A percentile compares a stretch with the other conserved stretches of the same genome.
phyloP scores from a whole-genome alignment of 2,113 vertebrate species.

The Ochotona princeps region DNA sequence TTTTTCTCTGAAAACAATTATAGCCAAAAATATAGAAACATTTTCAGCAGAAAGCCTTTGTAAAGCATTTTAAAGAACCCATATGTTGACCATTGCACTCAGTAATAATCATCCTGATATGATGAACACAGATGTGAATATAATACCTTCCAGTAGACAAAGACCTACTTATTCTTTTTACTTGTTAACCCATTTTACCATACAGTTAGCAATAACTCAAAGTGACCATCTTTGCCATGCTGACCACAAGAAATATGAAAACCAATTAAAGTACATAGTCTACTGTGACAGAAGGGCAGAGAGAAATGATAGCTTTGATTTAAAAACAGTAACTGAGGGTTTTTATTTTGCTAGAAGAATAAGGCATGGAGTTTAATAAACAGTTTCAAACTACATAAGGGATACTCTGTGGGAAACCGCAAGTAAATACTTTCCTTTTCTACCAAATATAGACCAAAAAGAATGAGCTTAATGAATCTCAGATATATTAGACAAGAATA shows the following conservation, averaged over 20 bases:
- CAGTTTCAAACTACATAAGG: constrained; percentile 57
- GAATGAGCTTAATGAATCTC: background rate
- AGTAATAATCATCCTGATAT: constrained; percentile 2
- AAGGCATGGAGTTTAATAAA: constrained; percentile 56
- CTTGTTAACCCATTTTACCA: constrained; percentile 33
- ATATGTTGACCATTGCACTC: background rate
- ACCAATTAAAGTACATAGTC: constrained; percentile 39
- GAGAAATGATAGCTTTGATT: constrained; percentile 47
- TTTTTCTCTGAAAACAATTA: background rate
- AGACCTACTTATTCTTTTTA: constrained; percentile 46
- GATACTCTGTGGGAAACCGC: constrained; percentile 9
- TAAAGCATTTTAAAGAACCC: background rate
- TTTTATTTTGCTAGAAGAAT: constrained; percentile 50
- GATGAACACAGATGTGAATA: background rate
- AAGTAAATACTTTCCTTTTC: constrained; percentile 54
- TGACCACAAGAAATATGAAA: background rate
- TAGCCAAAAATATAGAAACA: background rate
- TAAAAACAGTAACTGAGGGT: constrained; percentile 12
- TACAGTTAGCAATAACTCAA: constrained; percentile 46
- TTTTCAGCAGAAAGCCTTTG: background rate
- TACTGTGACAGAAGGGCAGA: constrained; percentile 17
- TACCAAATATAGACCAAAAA: constrained; percentile 44
- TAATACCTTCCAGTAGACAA: constrained; percentile 38
- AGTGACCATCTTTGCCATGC: constrained; percentile 21
- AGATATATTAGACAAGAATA: constrained; percentile 2